These are phyloP conservation scores for Lepilemur ruficaudatus DNA, from an alignment of 2,797 vertebrate genomes.

Conservation along the genomic window DNA sequence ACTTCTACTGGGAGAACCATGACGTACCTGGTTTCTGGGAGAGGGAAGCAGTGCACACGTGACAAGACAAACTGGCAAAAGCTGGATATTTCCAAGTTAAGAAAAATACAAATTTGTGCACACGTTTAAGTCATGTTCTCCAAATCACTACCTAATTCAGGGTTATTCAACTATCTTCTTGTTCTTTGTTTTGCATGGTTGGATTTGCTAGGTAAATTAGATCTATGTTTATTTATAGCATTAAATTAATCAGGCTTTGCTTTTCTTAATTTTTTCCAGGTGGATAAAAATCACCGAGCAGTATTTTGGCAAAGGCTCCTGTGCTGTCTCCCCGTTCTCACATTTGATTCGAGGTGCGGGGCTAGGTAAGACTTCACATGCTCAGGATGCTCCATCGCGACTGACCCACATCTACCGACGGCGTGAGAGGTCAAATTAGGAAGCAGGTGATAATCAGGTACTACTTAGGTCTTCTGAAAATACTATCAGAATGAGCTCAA, in stretches of 20 bases:
- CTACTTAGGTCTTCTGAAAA: background rate
- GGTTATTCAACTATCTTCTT: background rate
- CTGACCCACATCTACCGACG: background rate
- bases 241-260: background rate
- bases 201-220: slow-evolving; percentile 10
- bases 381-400: background rate
- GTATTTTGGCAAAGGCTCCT: background rate
- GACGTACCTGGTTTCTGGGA: background rate
- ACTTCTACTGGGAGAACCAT: background rate
- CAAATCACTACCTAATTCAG: background rate
- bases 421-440: background rate
- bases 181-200: background rate
- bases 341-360: background rate
- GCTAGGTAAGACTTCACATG: background rate
- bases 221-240: background rate
- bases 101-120: background rate
- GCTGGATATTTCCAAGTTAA: background rate
- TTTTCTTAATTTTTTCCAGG: slow-evolving; percentile 31
- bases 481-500: background rate
- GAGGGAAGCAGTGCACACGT: background rate
- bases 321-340: background rate
- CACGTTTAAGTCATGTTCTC: background rate
- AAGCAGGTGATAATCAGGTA: background rate
- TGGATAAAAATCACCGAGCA: background rate
- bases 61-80: background rate